Evolutionary conservation across 1,140 invertebrate genomes (phyloP).

Genomic region (Diachasmimorpha longicaudata): DNA sequence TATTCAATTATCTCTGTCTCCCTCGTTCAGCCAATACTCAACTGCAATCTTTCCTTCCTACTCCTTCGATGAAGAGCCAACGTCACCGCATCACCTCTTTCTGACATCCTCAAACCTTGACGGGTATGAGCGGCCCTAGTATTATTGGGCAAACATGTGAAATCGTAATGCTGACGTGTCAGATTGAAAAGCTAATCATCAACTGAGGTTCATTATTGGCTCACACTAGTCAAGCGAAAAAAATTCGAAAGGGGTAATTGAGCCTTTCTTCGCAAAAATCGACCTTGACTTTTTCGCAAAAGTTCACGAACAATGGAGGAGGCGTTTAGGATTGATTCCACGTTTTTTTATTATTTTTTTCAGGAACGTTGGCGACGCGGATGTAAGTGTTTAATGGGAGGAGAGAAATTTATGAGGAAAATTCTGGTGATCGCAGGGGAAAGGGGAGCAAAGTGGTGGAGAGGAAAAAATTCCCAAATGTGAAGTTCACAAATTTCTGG

Average conservation of each 20-base stretch:
- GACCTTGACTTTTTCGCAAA: not conserved
- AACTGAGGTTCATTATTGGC: not conserved
- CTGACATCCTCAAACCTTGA: constrained; percentile 27
- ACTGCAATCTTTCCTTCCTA: not conserved
- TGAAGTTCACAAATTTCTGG: no score
- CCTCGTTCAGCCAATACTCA: not conserved
- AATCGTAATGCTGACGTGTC: not conserved
- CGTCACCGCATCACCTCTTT: not conserved
- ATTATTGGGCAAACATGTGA: constrained; percentile 17
- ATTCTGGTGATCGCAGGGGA: no score
- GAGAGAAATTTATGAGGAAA: no score
- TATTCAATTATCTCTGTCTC: not conserved
- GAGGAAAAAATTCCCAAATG: no score
- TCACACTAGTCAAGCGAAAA: not conserved
- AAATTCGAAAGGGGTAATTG: not conserved
- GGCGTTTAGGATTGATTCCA: not conserved
- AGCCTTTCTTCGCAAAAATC: not conserved
- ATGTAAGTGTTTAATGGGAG: no score
- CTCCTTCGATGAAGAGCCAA: not conserved
- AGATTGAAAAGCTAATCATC: not conserved
- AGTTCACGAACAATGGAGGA: not conserved
- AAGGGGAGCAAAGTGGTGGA: no score
- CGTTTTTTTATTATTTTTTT: not conserved
- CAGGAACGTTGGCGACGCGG: not conserved
- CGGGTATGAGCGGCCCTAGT: not conserved